Percentiles rank a stretch among this genome's conserved stretches.
Evolutionary conservation across 2,113 vertebrate genomes (phyloP).

Genomic region (Psephotus haematonotus): DNA sequence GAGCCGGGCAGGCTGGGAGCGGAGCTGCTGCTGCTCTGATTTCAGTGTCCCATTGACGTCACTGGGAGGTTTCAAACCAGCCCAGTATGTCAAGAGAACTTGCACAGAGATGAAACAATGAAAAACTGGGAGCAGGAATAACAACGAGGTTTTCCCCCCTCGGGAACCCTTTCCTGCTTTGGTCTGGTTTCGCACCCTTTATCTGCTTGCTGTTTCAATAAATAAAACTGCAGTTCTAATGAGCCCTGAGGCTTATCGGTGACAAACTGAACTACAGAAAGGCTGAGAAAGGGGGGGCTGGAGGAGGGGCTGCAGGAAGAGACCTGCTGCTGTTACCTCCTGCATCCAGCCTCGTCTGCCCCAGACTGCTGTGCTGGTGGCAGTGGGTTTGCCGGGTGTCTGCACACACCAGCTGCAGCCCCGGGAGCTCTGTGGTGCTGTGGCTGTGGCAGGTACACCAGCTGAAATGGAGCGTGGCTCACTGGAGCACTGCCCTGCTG

Average conservation of each 20-base stretch:
- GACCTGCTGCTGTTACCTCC: background rate
- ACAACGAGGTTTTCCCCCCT: background rate
- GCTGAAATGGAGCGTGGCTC: background rate
- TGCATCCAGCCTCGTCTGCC: background rate
- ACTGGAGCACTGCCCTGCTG: background rate
- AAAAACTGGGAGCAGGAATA: background rate
- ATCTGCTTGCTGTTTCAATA: background rate
- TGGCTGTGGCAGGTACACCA: background rate
- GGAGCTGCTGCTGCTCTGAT: conserved; percentile 71
- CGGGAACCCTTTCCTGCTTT: background rate
- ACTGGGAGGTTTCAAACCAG: conserved; percentile 68
- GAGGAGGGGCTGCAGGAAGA: background rate
- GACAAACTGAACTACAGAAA: background rate
- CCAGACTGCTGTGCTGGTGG: background rate
- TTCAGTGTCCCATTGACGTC: conserved; percentile 77
- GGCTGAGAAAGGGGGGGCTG: background rate
- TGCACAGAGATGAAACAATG: conserved; percentile 27
- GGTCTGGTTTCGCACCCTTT: background rate
- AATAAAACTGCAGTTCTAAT: background rate
- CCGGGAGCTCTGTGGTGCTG: background rate
- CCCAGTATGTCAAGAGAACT: conserved; percentile 47
- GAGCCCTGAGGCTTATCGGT: background rate
- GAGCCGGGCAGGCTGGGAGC: conserved; percentile 60
- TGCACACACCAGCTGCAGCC: background rate
- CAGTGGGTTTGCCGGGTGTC: background rate